Conservation (phyloP, 2,113 vertebrate genomes). For the Gallinago media region DNA sequence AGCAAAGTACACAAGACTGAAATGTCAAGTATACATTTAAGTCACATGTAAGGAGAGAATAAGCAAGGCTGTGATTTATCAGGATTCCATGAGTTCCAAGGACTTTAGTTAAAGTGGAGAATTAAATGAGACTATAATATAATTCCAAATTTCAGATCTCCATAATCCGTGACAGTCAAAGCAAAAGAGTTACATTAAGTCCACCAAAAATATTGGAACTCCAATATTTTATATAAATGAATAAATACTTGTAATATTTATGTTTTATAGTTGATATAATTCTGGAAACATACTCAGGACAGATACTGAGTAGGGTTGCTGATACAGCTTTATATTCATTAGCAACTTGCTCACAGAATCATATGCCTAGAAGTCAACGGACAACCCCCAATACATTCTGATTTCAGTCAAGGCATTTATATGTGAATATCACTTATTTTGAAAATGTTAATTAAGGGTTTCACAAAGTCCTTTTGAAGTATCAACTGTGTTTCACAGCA, state of each 20-base stretch:
- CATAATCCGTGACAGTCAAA: neutral
- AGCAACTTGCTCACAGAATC: neutral
- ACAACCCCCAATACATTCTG: neutral
- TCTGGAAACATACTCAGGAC: neutral
- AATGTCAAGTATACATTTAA: slow-evolving; percentile 33
- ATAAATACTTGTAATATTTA: neutral
- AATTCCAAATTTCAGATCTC: neutral
- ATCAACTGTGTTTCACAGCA: neutral
- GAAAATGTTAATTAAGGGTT: neutral
- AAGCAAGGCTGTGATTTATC: neutral
- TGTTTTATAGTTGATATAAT: neutral
- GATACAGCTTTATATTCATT: neutral
- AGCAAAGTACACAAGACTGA: slow-evolving; percentile 24
- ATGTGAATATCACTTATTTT: neutral
- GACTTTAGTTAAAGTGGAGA: neutral
- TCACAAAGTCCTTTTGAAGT: neutral
- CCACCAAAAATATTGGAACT: neutral
- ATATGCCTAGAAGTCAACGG: neutral
- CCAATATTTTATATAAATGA: neutral
- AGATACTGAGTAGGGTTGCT: neutral
- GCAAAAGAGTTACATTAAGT: neutral
- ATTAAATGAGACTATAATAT: neutral
- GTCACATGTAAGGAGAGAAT: neutral
- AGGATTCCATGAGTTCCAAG: neutral
- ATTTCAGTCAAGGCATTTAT: neutral